Evolutionary conservation across 2,113 vertebrate genomes (phyloP).

Genomic region (Conger conger): DNA sequence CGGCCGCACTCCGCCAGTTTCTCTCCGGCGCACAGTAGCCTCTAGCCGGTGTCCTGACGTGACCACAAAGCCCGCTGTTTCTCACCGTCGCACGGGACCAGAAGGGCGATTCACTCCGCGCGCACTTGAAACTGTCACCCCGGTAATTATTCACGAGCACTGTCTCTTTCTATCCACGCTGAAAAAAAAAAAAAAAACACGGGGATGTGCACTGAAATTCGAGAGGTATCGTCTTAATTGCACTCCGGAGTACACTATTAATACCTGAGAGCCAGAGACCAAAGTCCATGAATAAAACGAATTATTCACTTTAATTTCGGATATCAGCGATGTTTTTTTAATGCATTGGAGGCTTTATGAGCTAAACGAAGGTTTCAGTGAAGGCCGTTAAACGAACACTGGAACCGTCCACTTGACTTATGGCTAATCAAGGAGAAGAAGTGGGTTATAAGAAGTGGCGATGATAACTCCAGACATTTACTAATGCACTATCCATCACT

Average conservation of each 20-base stretch:
- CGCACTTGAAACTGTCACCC: slow-evolving; percentile 11
- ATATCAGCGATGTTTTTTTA: slow-evolving; percentile 55
- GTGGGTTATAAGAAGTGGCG: not conserved
- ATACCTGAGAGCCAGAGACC: slow-evolving; percentile 60
- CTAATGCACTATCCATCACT: not conserved
- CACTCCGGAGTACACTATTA: slow-evolving; percentile 29
- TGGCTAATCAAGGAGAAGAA: slow-evolving; percentile 8
- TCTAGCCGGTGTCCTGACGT: slow-evolving; percentile 45
- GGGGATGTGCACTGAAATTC: not conserved
- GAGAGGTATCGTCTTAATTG: slow-evolving; percentile 12
- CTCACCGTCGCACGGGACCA: not conserved
- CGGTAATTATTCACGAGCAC: not conserved
- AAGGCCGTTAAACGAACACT: slow-evolving; percentile 24
- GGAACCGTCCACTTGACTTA: slow-evolving; percentile 2
- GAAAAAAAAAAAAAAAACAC: not conserved
- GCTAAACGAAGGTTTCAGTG: slow-evolving; percentile 20
- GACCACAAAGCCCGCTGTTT: slow-evolving; percentile 49
- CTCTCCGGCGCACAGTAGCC: slow-evolving; percentile 48
- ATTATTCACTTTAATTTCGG: slow-evolving; percentile 69
- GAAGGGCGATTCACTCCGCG: slow-evolving; percentile 34
- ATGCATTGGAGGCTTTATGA: slow-evolving; percentile 23
- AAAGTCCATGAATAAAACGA: slow-evolving; percentile 70
- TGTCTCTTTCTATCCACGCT: not conserved
- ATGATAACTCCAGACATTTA: not conserved
- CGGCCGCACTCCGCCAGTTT: slow-evolving; percentile 59